These are phyloP conservation scores for Tachina grossa DNA, from an alignment of 2,888 invertebrate genomes.

Conservation along the genomic window DNA sequence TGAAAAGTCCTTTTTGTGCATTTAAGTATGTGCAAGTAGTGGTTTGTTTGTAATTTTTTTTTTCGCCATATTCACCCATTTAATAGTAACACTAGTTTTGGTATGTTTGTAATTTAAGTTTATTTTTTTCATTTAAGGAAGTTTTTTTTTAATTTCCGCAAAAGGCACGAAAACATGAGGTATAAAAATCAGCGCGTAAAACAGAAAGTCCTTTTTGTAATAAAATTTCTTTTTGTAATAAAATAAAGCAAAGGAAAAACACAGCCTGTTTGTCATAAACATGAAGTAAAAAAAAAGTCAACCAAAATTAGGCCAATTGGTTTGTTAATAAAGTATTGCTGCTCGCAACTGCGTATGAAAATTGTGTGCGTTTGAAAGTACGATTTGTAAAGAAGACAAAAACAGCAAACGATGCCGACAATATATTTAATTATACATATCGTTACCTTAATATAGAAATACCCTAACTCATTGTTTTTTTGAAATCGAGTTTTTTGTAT, in stretches of 20 bases:
- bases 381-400: neutral
- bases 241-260: constrained; percentile 4
- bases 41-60: constrained; percentile 44
- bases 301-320: constrained; percentile 68
- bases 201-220: constrained; percentile 27
- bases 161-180: neutral
- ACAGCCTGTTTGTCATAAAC: constrained; percentile 10
- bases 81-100: constrained; percentile 63
- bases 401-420: constrained; percentile 5
- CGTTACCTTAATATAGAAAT: no score
- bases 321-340: constrained; percentile 58
- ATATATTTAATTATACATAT: no score
- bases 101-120: constrained; percentile 24
- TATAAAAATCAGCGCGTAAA: constrained; percentile 40
- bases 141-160: neutral
- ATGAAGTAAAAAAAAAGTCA: constrained; percentile 11
- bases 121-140: constrained; percentile 3
- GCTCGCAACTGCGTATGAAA: constrained; percentile 35
- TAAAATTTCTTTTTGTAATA: neutral
- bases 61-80: constrained; percentile 32
- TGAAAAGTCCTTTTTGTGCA: constrained; percentile 41
- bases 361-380: neutral
- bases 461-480: no score
- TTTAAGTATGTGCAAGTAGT: constrained; percentile 37
- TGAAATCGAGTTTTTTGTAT: no score